Evolutionary conservation across 2,113 vertebrate species (phyloP), one percentile per base, ranked within the genome.

Genomic region (Rhineura floridana): DNA sequence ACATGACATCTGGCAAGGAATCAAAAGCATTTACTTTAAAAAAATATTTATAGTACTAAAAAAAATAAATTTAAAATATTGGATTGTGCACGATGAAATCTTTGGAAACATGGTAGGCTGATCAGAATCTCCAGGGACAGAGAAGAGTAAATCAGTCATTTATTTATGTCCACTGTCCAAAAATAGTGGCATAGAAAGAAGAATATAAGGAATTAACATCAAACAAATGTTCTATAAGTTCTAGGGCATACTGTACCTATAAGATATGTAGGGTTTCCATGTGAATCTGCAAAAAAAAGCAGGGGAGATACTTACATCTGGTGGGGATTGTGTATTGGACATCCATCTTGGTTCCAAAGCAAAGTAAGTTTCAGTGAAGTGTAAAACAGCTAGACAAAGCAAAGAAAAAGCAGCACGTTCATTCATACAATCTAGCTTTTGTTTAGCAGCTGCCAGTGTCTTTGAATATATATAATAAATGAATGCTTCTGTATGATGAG

Each of bases 261-360:
- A 62, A n/a, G 28, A 10, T 67, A 67, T 30, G 48, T 72, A 30
- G 23, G 25, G 28, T 2, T 65, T 86, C 19, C 39, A 65, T n/a
- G 73, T 39, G 69, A 55, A 11, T 81, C 17, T 12, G n/a, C 78
- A 36, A 42, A 1, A 42, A 1, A 85, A 83, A 11, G 36, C 50
- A 75, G n/a, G 5, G 55, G 3, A 83, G 78, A 75, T 88, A 59
- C 95, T 94, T 94, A 95, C 95, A 12, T 85, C 82, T 19, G 5
- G 44, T 86, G 87, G 21, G 83, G 46, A 86, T 89, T 90, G 92
- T 0, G 92, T 90, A 21, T 67, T 5, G 84, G 91, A 6, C 0
- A 83, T 39, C 91, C 88, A 87, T 0, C 4, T 85, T 75, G 72
- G 69, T 67, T 87, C 59, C 67, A 5, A 12, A 52, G 89, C 4